Conservation (phyloP, 2,797 vertebrate genomes). For the Chiroxiphia lanceolata region DNA sequence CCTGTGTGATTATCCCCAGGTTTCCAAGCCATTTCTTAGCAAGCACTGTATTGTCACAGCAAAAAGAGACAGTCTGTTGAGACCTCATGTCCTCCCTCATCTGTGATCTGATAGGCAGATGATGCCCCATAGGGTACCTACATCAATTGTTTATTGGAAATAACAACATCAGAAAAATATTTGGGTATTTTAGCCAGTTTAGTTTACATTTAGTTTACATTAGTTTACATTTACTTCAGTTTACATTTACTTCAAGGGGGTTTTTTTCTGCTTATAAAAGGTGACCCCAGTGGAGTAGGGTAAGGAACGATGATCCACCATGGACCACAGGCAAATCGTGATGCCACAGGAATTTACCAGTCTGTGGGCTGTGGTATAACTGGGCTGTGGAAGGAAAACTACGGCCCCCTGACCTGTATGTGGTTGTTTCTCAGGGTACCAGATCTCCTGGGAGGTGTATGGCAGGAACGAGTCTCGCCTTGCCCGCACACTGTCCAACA, state of each 20-base stretch:
- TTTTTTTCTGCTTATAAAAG: background rate
- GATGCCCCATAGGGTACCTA: background rate
- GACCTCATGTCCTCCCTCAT: background rate
- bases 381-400: background rate
- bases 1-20: background rate
- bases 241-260: background rate
- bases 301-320: background rate
- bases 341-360: background rate
- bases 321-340: background rate
- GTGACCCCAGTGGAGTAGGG: background rate
- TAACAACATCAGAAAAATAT: background rate
- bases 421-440: constrained; percentile 80
- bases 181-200: background rate
- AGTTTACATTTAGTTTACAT: background rate
- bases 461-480: constrained; percentile 81
- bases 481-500: constrained; percentile 80
- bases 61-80: background rate
- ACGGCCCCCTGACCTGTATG: background rate
- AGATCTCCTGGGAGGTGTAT: constrained; percentile 89
- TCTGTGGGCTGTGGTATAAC: background rate
- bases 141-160: background rate
- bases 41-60: background rate
- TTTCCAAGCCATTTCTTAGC: background rate
- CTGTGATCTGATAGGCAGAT: background rate
- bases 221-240: background rate